A percentile compares a stretch with the other conserved stretches of the same genome.
phyloP scores from a whole-genome alignment of 2,113 vertebrate genomes.

The Anhinga rufa region DNA sequence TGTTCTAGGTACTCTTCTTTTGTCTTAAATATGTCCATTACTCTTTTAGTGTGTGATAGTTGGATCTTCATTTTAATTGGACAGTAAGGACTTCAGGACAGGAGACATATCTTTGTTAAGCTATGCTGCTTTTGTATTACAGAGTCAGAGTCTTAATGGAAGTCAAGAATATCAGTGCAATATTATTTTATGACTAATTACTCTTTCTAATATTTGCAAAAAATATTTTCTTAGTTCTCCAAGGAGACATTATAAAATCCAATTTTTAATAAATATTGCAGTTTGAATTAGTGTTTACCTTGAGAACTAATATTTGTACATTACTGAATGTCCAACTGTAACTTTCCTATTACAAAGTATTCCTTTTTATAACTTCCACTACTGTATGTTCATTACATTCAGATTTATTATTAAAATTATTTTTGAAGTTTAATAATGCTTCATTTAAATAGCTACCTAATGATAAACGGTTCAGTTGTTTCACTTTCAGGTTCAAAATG shows the following conservation, averaged over 20 bases:
- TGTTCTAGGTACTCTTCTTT: neutral
- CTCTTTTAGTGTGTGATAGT: neutral
- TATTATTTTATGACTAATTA: neutral
- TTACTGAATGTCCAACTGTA: neutral
- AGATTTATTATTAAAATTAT: neutral
- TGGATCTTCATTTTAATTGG: neutral
- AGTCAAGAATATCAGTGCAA: neutral
- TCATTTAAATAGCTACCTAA: neutral
- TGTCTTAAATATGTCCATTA: neutral
- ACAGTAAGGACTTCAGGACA: no score
- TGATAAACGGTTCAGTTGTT: no score
- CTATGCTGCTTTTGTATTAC: neutral
- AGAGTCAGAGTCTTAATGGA: neutral
- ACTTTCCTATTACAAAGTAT: neutral
- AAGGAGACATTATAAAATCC: neutral
- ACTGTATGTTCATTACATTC: neutral
- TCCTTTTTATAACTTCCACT: neutral
- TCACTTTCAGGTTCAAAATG: neutral
- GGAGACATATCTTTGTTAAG: neutral
- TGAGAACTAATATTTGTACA: neutral
- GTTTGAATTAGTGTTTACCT: neutral
- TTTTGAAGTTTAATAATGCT: neutral
- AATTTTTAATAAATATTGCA: neutral
- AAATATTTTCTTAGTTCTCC: neutral
- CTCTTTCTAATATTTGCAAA: neutral